Evolutionary conservation across 2,113 vertebrate genomes (phyloP), one percentile per base, ranked within the genome.

Genomic region (Hydrochoerus hydrochaeris): DNA sequence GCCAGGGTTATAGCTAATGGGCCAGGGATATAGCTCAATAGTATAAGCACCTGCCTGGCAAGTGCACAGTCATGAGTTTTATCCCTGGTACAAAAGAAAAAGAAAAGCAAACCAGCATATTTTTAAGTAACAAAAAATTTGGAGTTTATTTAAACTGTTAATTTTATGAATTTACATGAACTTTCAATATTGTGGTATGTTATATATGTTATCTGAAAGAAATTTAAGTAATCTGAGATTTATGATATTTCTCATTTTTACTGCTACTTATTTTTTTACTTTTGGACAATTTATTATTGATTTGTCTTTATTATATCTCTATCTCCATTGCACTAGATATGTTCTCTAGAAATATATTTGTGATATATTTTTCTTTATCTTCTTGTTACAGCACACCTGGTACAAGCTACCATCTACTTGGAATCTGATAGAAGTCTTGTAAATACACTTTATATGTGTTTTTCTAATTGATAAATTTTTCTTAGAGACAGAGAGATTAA

Each of bases 191-290:
- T 7, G 49, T n/a, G 57, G 77, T 78, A 63, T 46, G 30, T 41
- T 85, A 65, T 11, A 0, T 80, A 60, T 46, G 2, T 62, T 67
- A 60, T 52, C 57, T 78, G 20, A 63, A 32, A 20, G 26, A 69
- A 69, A 17, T 16, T 14, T 46, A 73, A 73, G 24, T 75, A 46
- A 73, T 26, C 0, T 46, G 73, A 77, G 24, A 46, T 63, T 85
- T 84, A 73, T 88, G 35, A 14, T 52, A 67, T 67, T 85, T 94
- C 30, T 67, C 7, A 71, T 35, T 90, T 94, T 96, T 77, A 63
- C 71, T 62, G 11, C 41, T 67, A 57, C 2, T 19, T 73, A 17
- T 52, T 73, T 13, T 80, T 91, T 85, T 90, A n/a, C 24, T 16
- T 90, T 65, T 2, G 2, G 28, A 63, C 49, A 38, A 28, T 19